Conservation (phyloP, 2,113 vertebrate species). For the Phocoena phocoena region DNA sequence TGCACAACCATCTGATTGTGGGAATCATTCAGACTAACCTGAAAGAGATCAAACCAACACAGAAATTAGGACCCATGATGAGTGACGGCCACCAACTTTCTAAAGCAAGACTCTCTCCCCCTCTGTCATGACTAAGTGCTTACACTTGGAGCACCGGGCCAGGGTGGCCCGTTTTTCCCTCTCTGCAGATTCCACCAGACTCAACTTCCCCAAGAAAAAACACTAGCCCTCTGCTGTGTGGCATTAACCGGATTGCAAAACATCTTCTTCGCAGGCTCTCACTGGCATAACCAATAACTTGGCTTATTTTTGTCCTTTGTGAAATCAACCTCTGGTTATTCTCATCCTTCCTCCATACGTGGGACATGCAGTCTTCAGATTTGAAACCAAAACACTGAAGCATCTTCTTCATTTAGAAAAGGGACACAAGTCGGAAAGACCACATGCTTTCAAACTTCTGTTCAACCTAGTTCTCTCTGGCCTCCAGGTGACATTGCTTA, state of each 20-base stretch:
- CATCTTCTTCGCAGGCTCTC: neutral
- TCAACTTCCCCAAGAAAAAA: neutral
- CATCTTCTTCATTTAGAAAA: neutral
- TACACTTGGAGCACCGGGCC: neutral
- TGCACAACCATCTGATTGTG: constrained; percentile 99
- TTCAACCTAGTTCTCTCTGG: neutral
- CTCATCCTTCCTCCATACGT: neutral
- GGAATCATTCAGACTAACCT: constrained; percentile 97
- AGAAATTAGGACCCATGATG: neutral
- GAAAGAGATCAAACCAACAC: constrained; percentile 31
- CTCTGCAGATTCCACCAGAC: neutral
- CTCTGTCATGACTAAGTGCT: neutral
- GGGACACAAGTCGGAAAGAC: neutral
- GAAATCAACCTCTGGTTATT: neutral
- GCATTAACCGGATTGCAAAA: neutral
- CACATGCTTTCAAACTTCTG: neutral
- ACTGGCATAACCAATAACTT: neutral
- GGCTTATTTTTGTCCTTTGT: neutral
- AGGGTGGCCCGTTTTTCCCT: neutral
- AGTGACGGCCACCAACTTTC: neutral
- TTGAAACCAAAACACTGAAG: neutral
- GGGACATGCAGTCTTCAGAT: neutral
- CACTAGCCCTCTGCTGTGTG: neutral
- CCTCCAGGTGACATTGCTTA: neutral
- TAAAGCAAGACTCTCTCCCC: neutral